A percentile compares a stretch with the other conserved stretches of the same genome.
Conservation (phyloP, 2,888 invertebrate genomes). For the Phasia obesa region DNA sequence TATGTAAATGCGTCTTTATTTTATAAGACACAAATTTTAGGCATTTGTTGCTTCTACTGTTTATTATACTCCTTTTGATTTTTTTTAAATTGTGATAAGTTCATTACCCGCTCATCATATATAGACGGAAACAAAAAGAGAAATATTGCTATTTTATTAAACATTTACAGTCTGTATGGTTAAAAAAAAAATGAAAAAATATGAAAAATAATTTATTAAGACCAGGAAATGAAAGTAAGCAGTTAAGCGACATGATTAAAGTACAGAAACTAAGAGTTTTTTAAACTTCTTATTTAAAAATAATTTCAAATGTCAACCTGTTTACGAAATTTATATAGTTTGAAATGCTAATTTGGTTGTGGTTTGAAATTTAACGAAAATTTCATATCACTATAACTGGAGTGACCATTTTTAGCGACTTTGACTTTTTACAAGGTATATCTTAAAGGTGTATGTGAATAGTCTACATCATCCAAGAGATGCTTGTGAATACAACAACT, state of each 20-base stretch:
- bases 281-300: background rate
- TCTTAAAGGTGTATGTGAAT: no score
- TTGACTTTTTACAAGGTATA: no score
- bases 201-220: background rate
- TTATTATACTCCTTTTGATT: background rate
- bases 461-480: no score
- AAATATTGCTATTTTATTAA: background rate
- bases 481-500: no score
- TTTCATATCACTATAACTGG: no score
- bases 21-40: no score
- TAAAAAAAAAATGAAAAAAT: background rate
- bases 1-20: no score
- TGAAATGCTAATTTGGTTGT: no score
- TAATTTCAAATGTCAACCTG: no score
- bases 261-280: background rate
- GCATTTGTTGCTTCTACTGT: slow-evolving; percentile 3
- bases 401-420: no score
- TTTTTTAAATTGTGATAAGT: slow-evolving; percentile 37
- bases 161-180: background rate
- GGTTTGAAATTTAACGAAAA: no score
- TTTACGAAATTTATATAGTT: no score
- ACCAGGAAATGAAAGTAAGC: slow-evolving; percentile 3
- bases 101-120: slow-evolving; percentile 43
- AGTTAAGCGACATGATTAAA: background rate
- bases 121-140: slow-evolving; percentile 26